Conservation (phyloP, 2,888 invertebrate genomes). For the Cyclophora punctaria region DNA sequence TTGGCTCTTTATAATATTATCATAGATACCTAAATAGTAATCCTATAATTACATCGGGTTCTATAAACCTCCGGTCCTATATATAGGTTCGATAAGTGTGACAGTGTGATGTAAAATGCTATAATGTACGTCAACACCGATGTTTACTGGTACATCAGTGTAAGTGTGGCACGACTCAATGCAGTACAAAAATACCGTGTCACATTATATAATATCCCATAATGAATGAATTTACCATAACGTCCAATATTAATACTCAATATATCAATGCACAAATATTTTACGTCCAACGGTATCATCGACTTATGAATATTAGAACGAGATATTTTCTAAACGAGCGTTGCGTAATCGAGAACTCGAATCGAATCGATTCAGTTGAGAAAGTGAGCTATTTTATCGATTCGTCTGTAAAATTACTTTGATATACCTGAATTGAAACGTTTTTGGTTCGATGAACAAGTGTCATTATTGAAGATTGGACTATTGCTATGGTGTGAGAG, state of each 20-base stretch:
- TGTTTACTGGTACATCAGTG: neutral
- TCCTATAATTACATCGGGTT: no score
- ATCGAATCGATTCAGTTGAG: conserved; percentile 37
- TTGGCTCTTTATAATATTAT: no score
- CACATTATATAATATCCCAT: neutral
- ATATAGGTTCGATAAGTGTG: no score
- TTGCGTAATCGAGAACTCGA: conserved; percentile 28
- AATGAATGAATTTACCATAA: no score
- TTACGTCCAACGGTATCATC: neutral
- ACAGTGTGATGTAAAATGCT: no score
- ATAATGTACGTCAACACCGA: neutral
- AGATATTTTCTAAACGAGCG: conserved; percentile 19
- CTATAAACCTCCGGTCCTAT: no score
- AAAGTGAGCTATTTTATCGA: conserved; percentile 38
- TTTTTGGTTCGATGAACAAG: no score
- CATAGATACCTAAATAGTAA: no score
- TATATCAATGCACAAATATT: neutral
- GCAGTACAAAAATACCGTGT: neutral
- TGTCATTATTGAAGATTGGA: no score
- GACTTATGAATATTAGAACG: conserved; percentile 5
- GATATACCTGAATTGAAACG: conserved; percentile 6
- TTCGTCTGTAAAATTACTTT: conserved; percentile 38
- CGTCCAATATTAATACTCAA: neutral
- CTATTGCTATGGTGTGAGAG: no score
- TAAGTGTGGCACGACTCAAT: neutral